phyloP scores from a whole-genome alignment of 2,113 vertebrate species.

The Megaleporinus macrocephalus region DNA sequence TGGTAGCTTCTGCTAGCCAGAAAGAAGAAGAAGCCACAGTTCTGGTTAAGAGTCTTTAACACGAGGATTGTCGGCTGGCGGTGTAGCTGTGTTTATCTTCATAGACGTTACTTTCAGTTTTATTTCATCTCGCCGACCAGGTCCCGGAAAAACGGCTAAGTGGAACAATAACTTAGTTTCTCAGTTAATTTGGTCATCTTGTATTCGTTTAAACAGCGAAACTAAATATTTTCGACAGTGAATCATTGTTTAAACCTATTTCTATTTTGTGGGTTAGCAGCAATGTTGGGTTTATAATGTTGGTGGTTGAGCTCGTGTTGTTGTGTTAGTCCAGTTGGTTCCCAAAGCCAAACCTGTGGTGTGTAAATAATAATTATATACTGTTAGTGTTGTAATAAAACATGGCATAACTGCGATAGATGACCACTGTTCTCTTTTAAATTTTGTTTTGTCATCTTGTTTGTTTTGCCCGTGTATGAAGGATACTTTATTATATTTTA shows the following conservation, averaged over 20 bases:
- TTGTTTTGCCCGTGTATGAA: no score
- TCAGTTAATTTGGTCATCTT: no score
- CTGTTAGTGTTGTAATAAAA: no score
- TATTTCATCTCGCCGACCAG: background rate
- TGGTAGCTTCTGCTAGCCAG: background rate
- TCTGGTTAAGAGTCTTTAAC: background rate
- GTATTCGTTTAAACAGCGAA: no score
- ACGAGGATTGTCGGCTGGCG: background rate
- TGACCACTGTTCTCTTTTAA: background rate
- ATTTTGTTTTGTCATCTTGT: no score
- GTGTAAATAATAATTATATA: no score
- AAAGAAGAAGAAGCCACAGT: background rate
- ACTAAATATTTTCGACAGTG: no score
- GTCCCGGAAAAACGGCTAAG: background rate
- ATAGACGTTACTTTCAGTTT: background rate
- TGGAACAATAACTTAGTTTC: background rate
- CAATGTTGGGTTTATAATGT: background rate
- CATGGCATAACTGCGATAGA: no score
- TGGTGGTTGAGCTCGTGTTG: no score
- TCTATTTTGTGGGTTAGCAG: background rate
- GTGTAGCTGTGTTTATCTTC: background rate
- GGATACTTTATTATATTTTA: no score
- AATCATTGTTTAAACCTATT: background rate
- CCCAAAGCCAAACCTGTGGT: no score
- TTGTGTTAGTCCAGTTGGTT: no score